Conservation (phyloP, 2,797 vertebrate species). For the Molossus alvarezi region DNA sequence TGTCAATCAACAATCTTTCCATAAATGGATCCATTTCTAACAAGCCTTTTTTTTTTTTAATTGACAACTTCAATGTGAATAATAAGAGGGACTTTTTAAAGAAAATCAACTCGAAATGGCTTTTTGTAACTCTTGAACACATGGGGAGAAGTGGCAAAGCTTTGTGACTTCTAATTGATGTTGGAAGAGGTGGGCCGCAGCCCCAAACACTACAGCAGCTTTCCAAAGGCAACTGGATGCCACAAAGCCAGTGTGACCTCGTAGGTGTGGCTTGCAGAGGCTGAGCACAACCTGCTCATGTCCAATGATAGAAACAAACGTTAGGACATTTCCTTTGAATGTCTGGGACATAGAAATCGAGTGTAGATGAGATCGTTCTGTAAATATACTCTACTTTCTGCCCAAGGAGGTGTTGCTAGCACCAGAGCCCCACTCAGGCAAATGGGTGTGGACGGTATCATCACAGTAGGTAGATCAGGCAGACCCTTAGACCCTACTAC, state of each 20-base stretch:
- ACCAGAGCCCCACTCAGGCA: not conserved
- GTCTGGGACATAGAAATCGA: conserved; percentile 6
- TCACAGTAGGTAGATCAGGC: not conserved
- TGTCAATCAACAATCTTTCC: conserved; percentile 84
- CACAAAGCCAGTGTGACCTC: not conserved
- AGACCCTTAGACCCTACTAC: not conserved
- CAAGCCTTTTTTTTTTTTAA: conserved; percentile 68
- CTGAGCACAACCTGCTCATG: not conserved
- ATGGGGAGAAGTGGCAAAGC: conserved; percentile 56
- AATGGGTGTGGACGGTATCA: not conserved
- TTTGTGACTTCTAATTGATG: conserved; percentile 67
- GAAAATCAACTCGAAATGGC: conserved; percentile 75
- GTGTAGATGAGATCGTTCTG: not conserved
- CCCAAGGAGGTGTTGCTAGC: not conserved
- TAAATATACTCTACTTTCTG: not conserved
- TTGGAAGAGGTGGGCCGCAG: conserved; percentile 52
- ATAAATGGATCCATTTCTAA: conserved; percentile 85
- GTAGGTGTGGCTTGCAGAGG: not conserved
- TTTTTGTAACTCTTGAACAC: conserved; percentile 78
- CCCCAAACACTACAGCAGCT: conserved; percentile 15
- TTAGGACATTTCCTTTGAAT: not conserved
- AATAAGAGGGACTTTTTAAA: conserved; percentile 76
- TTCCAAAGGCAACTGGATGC: conserved; percentile 50
- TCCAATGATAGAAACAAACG: not conserved
- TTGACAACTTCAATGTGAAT: conserved; percentile 77